These are phyloP conservation scores for Caenorhabditis auriculariae DNA, from an alignment of 2,888 invertebrate genomes.

Conservation along the genomic window DNA sequence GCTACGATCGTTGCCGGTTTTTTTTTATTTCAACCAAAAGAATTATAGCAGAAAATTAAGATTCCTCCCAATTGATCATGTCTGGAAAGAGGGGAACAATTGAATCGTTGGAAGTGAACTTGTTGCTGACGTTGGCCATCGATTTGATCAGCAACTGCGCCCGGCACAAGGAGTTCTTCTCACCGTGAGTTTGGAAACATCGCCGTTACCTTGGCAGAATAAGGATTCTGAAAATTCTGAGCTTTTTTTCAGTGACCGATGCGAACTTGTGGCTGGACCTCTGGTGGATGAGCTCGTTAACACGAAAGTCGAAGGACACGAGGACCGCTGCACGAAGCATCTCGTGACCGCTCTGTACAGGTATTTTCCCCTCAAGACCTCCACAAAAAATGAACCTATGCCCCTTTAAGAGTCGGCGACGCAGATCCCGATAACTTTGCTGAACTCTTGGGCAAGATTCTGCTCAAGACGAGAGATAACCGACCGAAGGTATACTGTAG, in stretches of 20 bases:
- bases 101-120: conserved; percentile 41
- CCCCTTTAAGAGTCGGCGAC: conserved; percentile 21
- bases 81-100: conserved; percentile 39
- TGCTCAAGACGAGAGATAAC: conserved; percentile 39
- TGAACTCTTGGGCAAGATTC: conserved; percentile 37
- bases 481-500: conserved; percentile 22
- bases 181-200: conserved; percentile 26
- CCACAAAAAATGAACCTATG: background rate
- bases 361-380: no score
- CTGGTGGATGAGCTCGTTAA: conserved; percentile 54
- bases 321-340: conserved; percentile 47
- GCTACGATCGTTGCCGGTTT: conserved; percentile 18
- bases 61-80: conserved; percentile 24
- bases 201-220: background rate
- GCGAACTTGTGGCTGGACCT: conserved; percentile 36
- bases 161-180: conserved; percentile 46
- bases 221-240: conserved; percentile 1
- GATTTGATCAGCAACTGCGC: conserved; percentile 47
- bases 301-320: conserved; percentile 52
- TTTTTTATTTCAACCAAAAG: no score
- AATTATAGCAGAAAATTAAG: conserved; percentile 5
- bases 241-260: conserved; percentile 47
- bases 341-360: conserved; percentile 39
- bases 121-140: conserved; percentile 31
- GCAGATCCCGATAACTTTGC: conserved; percentile 34